These are phyloP conservation scores for Melipona quadrifasciata DNA, from an alignment of 1,140 invertebrate genomes.

Conservation along the genomic window DNA sequence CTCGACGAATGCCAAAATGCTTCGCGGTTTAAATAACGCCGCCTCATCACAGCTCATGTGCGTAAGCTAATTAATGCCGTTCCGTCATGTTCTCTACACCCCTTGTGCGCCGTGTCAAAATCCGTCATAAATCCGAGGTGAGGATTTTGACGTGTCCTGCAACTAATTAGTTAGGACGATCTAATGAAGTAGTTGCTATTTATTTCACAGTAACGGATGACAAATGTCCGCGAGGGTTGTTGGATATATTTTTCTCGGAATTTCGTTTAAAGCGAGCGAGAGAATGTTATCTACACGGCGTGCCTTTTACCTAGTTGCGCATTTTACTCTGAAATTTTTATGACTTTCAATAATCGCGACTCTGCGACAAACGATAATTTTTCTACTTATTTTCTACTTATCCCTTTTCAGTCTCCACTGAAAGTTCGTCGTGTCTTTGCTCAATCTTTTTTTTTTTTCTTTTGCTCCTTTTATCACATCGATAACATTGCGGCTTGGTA, in stretches of 20 bases:
- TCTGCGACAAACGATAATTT: no score
- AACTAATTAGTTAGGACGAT: background rate
- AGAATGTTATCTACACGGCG: no score
- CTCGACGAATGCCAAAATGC: slow-evolving; percentile 11
- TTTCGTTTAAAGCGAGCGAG: background rate
- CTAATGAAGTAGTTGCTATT: background rate
- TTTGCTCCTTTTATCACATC: background rate
- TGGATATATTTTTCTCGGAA: background rate
- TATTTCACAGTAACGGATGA: background rate
- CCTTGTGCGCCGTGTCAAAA: background rate
- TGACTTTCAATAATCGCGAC: no score
- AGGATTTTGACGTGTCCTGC: background rate
- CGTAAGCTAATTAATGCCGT: background rate
- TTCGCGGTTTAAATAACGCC: slow-evolving; percentile 28
- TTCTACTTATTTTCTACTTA: no score
- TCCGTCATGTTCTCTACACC: background rate
- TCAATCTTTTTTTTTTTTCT: background rate
- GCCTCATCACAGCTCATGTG: background rate
- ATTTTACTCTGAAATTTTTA: no score
- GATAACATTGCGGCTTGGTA: background rate
- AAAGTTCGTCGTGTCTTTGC: no score
- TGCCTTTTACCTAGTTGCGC: no score
- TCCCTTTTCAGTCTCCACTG: no score
- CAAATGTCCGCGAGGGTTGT: background rate
- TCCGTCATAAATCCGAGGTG: no score